These are phyloP conservation scores for Drosophila ambigua DNA, from an alignment of 1,140 invertebrate genomes.

Conservation along the genomic window DNA sequence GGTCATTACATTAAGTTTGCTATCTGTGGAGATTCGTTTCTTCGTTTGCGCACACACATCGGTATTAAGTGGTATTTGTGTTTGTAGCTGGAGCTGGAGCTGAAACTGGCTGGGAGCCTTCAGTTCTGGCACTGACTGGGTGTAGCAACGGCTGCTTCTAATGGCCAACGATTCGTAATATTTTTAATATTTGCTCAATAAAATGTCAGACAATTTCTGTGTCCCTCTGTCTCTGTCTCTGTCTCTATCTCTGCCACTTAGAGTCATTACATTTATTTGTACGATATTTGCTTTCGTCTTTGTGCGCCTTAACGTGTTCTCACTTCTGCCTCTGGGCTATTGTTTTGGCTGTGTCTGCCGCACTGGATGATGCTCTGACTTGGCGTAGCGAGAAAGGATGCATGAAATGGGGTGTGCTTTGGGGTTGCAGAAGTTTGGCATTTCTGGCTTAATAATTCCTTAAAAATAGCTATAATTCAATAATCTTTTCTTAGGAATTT, in stretches of 20 bases:
- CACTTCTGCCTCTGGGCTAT: not conserved
- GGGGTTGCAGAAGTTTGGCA: no score
- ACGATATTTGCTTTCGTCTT: slow-evolving; percentile 34
- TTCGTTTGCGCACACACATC: slow-evolving; percentile 52
- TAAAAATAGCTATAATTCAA: no score
- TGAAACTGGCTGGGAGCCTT: no score
- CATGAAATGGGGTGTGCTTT: no score
- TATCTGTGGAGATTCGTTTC: slow-evolving; percentile 53
- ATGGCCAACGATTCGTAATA: slow-evolving; percentile 79
- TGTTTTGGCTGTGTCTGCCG: no score
- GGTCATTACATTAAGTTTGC: slow-evolving; percentile 75
- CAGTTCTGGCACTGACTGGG: not conserved
- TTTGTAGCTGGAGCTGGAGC: slow-evolving; percentile 17
- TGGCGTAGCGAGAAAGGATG: no score
- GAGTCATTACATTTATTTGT: slow-evolving; percentile 78
- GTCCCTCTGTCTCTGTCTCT: not conserved
- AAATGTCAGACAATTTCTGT: slow-evolving; percentile 75
- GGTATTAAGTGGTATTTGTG: slow-evolving; percentile 60
- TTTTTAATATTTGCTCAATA: slow-evolving; percentile 82
- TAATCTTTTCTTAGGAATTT: no score
- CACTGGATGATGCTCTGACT: slow-evolving; percentile 7
- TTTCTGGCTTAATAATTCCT: no score
- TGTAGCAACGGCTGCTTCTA: slow-evolving; percentile 68
- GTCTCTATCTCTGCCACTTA: slow-evolving; percentile 47
- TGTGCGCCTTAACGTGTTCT: slow-evolving; percentile 16